These are phyloP conservation scores for Oryzias javanicus DNA, from an alignment of 2,113 vertebrate species.

Conservation along the genomic window DNA sequence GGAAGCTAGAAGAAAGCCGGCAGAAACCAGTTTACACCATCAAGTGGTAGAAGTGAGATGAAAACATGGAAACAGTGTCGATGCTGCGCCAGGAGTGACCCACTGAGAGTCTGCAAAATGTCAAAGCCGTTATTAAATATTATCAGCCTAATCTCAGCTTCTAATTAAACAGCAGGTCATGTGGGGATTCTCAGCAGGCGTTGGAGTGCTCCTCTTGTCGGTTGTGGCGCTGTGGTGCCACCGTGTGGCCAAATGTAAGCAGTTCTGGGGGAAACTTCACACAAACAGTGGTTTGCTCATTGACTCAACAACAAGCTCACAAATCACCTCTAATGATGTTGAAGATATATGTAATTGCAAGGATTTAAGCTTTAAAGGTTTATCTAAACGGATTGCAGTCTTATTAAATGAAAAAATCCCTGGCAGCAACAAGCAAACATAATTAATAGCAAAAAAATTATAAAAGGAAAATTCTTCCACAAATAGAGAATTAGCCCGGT, in stretches of 20 bases:
- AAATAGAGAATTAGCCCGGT: conserved; percentile 36
- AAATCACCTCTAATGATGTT: conserved; percentile 3
- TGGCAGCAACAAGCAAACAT: conserved; percentile 27
- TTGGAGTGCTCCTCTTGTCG: neutral
- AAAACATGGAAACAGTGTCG: conserved; percentile 3
- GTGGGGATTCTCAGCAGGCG: conserved; percentile 27
- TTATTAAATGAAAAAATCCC: conserved; percentile 25
- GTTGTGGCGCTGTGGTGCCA: conserved; percentile 35
- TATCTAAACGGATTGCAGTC: conserved; percentile 13
- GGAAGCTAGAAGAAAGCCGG: neutral
- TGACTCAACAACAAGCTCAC: conserved; percentile 11
- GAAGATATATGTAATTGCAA: conserved; percentile 10
- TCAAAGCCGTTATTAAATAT: conserved; percentile 54
- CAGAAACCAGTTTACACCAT: conserved; percentile 2
- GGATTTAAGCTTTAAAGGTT: conserved; percentile 21
- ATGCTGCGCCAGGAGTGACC: conserved; percentile 4
- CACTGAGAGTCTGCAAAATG: conserved; percentile 37
- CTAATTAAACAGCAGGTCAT: conserved; percentile 49
- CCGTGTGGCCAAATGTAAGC: conserved; percentile 37
- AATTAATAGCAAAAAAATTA: conserved; percentile 35
- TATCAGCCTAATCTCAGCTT: conserved; percentile 40
- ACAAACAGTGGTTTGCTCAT: conserved; percentile 3
- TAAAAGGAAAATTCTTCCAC: conserved; percentile 41
- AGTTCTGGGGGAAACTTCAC: neutral
- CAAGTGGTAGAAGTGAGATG: neutral